These are phyloP conservation scores for Pangasius krempfi DNA, from an alignment of 2,797 vertebrate species.

Conservation along the genomic window DNA sequence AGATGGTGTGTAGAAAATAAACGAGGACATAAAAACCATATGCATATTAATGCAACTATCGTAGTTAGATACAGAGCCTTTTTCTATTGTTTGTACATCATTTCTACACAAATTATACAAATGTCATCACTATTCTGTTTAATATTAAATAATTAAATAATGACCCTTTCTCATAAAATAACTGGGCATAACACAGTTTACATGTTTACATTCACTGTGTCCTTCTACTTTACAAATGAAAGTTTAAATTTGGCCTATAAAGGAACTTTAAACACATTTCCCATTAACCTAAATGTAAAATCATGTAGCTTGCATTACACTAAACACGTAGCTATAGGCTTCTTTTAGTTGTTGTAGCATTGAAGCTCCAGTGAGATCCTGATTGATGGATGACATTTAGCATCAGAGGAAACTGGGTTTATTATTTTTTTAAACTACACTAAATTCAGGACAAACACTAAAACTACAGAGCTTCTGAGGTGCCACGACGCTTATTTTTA, in stretches of 20 bases:
- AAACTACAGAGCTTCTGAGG: not conserved
- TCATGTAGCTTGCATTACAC: not conserved
- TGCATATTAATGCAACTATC: not conserved
- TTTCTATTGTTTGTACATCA: not conserved
- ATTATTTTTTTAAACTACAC: not conserved
- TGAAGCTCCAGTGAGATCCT: not conserved
- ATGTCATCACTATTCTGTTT: not conserved
- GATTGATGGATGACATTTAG: not conserved
- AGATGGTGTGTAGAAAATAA: slow-evolving; percentile 5
- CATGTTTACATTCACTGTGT: not conserved
- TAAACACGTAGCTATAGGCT: not conserved
- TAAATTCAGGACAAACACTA: not conserved
- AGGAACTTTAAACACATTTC: not conserved
- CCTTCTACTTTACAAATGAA: not conserved
- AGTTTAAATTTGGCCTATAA: not conserved
- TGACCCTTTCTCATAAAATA: not conserved
- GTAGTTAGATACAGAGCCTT: not conserved
- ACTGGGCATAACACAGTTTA: not conserved
- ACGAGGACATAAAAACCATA: not conserved
- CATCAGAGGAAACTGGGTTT: not conserved
- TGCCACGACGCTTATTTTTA: not conserved
- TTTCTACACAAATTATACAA: not conserved
- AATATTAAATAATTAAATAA: not conserved
- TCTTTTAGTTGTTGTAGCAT: not conserved
- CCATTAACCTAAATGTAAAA: not conserved